Percentiles rank a stretch among this genome's conserved stretches.
phyloP scores from a whole-genome alignment of 2,888 invertebrate species.

The Herminia tarsipennalis region DNA sequence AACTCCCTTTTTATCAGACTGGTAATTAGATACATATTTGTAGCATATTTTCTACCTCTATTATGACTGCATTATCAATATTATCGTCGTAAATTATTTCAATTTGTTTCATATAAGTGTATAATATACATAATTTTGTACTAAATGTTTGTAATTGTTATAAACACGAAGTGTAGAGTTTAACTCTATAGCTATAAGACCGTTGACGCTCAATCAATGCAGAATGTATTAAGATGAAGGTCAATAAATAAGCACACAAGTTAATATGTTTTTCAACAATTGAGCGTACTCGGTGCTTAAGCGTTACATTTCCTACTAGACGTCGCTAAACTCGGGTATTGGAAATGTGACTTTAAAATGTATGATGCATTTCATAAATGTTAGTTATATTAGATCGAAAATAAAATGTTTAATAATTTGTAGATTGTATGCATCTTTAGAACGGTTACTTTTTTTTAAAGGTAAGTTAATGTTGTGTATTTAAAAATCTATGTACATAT shows the following conservation, averaged over 20 bases:
- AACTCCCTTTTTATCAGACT: constrained; percentile 5
- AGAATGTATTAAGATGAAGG: constrained; percentile 7
- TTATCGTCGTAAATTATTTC: constrained; percentile 29
- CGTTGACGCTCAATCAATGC: constrained; percentile 15
- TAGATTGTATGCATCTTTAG: constrained; percentile 48
- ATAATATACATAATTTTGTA: constrained; percentile 33
- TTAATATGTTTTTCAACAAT: constrained; percentile 5
- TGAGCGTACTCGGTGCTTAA: constrained; percentile 17
- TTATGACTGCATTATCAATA: constrained; percentile 29
- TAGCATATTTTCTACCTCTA: constrained; percentile 40
- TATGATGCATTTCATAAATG: constrained; percentile 54
- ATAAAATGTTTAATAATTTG: constrained; percentile 45
- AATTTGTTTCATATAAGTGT: constrained; percentile 25
- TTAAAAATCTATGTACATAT: constrained; percentile 76
- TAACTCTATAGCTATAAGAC: constrained; percentile 18
- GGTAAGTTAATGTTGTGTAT: constrained; percentile 73
- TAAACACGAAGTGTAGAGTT: constrained; percentile 27
- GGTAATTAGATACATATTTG: constrained; percentile 21
- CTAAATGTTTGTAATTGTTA: constrained; percentile 37
- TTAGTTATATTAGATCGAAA: constrained; percentile 49
- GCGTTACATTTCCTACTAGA: constrained; percentile 13
- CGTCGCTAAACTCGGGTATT: constrained; percentile 6
- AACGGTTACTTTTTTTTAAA: constrained; percentile 55
- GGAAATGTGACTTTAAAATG: constrained; percentile 21
- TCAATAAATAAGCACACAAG: constrained; percentile 9